Evolutionary conservation across 2,797 vertebrate genomes (phyloP), one percentile per base, ranked within the genome.

Genomic region (Neosilurus mollespiculum): DNA sequence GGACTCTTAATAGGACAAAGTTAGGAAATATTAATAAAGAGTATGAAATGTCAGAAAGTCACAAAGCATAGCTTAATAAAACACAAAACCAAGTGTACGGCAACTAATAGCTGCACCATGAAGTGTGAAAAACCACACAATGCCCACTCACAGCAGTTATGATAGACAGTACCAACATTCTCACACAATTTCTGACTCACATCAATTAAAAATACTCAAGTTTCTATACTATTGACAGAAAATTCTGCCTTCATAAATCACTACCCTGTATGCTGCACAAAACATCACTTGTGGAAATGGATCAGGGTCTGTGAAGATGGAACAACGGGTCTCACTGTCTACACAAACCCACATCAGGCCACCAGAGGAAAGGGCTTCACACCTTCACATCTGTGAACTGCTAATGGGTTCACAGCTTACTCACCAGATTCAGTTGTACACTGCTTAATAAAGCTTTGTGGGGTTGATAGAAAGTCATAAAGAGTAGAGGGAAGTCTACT

Each of bases 81-180:
- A 16, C 37, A 78, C 8, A 78, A 62, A 78, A 62, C 11, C 7
- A 78, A 78, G 61, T 43, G 69, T 51, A 69, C 1, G 12, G 26
- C 37, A 16, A 37, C 30, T 37, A 67, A 72, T 26, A 78, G 15
- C 64, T 62, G 72, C 69, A 75, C 51, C 81, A 83, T 34, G 80
- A 79, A 64, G 77, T 84, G 86, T 58, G 72, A 59, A 85, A 87
- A 88, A 82, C 51, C 86, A 85, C 81, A 83, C 67, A 77, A 83
- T 53, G 71, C 81, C 83, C 81, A 85, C 84, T 67, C 80, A 80
- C 79, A 80, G 75, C 20, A 49, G 61, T 26, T 78, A 80, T 78
- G 61, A 75, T 67, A 54, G 43, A 71, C 15, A 53, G n/a, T 30
- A 34, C 34, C 18, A 61, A 66, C 34, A 15, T 16, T 49, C 81